Percentiles rank a stretch among this genome's conserved stretches.
These are phyloP conservation scores for Lethrus apterus DNA, from an alignment of 1,140 invertebrate species.

Conservation along the genomic window DNA sequence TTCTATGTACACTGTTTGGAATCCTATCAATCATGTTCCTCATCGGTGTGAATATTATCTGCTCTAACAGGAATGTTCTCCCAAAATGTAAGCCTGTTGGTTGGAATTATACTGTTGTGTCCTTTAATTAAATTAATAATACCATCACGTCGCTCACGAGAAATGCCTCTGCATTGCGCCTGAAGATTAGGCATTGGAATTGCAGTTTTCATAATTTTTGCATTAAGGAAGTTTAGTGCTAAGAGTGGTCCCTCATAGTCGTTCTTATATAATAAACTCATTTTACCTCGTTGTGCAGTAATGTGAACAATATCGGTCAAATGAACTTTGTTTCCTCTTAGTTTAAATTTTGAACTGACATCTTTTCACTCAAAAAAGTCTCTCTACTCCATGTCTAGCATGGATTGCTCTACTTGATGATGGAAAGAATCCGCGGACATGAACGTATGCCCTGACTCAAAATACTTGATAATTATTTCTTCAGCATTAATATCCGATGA, in stretches of 20 bases:
- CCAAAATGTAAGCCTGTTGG: not conserved
- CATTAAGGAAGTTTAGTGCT: not conserved
- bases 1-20: too few species aligned
- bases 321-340: not conserved
- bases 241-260: not conserved
- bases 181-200: not conserved
- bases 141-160: too few species aligned
- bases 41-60: not conserved
- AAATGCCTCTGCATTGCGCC: not conserved
- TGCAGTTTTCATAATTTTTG: not conserved
- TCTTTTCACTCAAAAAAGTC: slow-evolving; percentile 7
- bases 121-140: not conserved
- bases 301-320: not conserved
- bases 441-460: slow-evolving; percentile 28
- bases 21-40: too few species aligned
- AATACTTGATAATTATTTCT: slow-evolving; percentile 14
- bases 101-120: not conserved
- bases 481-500: not conserved
- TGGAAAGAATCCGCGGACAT: slow-evolving; percentile 35
- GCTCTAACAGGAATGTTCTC: not conserved
- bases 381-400: not conserved
- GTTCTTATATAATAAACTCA: not conserved
- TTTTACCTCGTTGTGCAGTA: not conserved
- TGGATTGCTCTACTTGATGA: slow-evolving; percentile 29
- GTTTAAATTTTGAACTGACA: slow-evolving; percentile 1